Base-by-base conservation (phyloP, 2,797 vertebrate genomes). In the Leptoclinus maculatus region DNA sequence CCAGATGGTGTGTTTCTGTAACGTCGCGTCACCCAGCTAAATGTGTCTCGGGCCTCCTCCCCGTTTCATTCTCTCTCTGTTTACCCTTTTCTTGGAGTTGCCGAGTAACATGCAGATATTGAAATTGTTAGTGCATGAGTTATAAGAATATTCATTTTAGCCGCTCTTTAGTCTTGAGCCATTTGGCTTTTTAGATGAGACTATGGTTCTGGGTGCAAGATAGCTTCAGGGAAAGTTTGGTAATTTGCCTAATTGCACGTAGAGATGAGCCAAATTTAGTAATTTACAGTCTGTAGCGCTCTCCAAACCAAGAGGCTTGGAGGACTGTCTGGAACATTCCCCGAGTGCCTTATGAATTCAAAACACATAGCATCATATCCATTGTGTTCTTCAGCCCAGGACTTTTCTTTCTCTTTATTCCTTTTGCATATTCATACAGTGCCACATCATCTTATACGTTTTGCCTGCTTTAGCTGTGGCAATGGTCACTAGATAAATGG, bases 31-130 rank as follows among this genome's bases (percentile, higher is more conserved):
- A 72, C 67, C 72, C 66, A 79, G 32, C 70, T 85, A 74, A 84
- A 86, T 76, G 45, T 80, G 45, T 80, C 78, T 79, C 7, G 2
- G 57, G 58, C 65, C 82, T 74, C 72, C 71, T 77, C 47, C 79
- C 64, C 54, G 7, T 39, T 69, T 71, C 23, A 63, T 58, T 70
- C 23, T 67, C n/a, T 76, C 53, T 79, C 21, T 92, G 83, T 92
- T 92, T 91, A 86, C 73, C 14, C 66, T 79, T 83, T 86, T 79
- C 71, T 58, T 53, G 43, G 25, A 71, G 88, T 92, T 93, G 90
- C 91, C 29, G 73, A 83, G 92, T 84, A 91, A 94, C 89, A n/a
- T 76, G 75, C 43, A 65, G 67, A 92, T 80, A 87, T 77, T 85
- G 47, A 49, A 76, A 82, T 78, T 79, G 84, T 84, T 88, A 89